These are phyloP conservation scores for Xanthia togata DNA, from an alignment of 2,888 invertebrate genomes.

Conservation along the genomic window DNA sequence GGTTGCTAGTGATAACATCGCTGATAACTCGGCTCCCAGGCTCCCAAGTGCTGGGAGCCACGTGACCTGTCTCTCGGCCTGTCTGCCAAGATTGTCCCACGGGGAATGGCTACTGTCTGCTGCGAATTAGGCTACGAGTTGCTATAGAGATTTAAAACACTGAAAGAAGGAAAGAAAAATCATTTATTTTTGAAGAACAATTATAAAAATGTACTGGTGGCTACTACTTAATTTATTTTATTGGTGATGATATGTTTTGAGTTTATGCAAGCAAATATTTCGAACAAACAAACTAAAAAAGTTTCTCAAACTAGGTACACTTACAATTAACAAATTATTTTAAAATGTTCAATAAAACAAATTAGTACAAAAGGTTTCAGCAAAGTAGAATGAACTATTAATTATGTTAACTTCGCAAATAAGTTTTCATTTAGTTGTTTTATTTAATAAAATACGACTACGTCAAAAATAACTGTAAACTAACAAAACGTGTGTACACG, in stretches of 20 bases:
- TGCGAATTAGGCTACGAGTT: constrained; percentile 17
- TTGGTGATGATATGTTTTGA: neutral
- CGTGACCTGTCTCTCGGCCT: constrained; percentile 40
- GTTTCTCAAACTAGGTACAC: too few species aligned
- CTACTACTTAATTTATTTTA: too few species aligned
- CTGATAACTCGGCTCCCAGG: constrained; percentile 74
- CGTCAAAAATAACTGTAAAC: constrained; percentile 34
- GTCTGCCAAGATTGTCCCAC: constrained; percentile 38
- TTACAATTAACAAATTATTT: neutral
- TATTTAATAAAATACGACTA: neutral
- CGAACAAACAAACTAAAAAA: neutral
- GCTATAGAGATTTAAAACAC: neutral
- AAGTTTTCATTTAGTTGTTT: constrained; percentile 5
- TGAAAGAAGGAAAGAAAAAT: neutral
- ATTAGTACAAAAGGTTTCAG: neutral
- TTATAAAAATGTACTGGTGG: too few species aligned
- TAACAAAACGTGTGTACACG: constrained; percentile 38
- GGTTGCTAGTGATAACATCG: constrained; percentile 71
- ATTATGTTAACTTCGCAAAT: constrained; percentile 17
- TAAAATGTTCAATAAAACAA: neutral
- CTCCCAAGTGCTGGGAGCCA: constrained; percentile 45
- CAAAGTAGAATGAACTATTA: constrained; percentile 36
- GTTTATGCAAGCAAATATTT: neutral
- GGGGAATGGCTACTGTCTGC: constrained; percentile 40
- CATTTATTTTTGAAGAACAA: neutral